These are phyloP conservation scores for Vombatus ursinus DNA, from an alignment of 2,113 vertebrate genomes.

Conservation along the genomic window DNA sequence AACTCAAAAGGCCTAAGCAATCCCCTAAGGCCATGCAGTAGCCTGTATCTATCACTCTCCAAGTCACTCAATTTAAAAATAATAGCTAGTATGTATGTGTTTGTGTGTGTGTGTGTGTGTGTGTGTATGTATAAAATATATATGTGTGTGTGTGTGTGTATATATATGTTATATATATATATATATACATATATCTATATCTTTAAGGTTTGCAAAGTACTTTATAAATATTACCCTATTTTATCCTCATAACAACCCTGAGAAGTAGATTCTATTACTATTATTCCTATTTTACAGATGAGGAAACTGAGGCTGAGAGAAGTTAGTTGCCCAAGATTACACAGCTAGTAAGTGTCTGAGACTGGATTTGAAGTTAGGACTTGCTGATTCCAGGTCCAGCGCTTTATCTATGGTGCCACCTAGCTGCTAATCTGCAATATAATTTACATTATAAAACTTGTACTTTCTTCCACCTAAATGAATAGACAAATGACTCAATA, in stretches of 20 bases:
- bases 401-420: not conserved
- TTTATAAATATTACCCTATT: not conserved
- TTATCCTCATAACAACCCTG: not conserved
- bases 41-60: constrained; percentile 24
- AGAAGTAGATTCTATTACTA: not conserved
- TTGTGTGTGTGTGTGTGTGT: too few species aligned
- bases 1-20: constrained; percentile 46
- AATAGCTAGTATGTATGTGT: not conserved
- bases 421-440: not conserved
- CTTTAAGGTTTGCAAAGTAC: too few species aligned
- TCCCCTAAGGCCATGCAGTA: constrained; percentile 59
- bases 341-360: not conserved
- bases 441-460: not conserved
- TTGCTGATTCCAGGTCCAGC: not conserved
- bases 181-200: too few species aligned
- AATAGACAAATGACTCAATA: not conserved
- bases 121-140: too few species aligned
- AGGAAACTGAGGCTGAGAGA: not conserved
- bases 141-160: too few species aligned
- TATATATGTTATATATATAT: too few species aligned
- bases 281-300: not conserved
- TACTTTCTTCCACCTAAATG: not conserved
- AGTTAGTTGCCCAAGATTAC: not conserved
- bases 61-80: constrained; percentile 57
- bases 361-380: not conserved